These are phyloP conservation scores for Bombus vancouverensis DNA, from an alignment of 1,140 invertebrate genomes.

Conservation along the genomic window DNA sequence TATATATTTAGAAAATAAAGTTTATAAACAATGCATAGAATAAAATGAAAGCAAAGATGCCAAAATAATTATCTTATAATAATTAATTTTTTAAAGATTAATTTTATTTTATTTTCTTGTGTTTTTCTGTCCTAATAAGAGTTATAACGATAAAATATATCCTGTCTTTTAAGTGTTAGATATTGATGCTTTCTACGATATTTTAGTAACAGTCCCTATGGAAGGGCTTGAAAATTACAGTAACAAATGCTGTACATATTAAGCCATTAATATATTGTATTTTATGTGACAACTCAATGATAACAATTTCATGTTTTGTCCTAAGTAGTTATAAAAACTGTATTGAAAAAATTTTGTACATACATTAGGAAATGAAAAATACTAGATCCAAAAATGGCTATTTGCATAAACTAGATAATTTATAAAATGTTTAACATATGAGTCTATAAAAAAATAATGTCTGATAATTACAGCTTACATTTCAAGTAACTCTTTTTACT, in stretches of 20 bases:
- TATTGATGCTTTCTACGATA: slow-evolving; percentile 52
- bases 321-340: not conserved
- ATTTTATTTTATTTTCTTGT: not conserved
- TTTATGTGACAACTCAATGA: slow-evolving; percentile 10
- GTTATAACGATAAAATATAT: not conserved
- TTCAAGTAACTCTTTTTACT: not conserved
- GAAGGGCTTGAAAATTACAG: slow-evolving; percentile 25
- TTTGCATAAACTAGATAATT: not conserved
- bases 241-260: slow-evolving; percentile 50
- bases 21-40: slow-evolving; percentile 17
- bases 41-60: slow-evolving; percentile 31
- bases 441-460: not conserved
- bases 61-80: slow-evolving; percentile 25
- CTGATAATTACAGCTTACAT: not conserved
- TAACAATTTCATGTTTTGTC: slow-evolving; percentile 45
- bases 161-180: not conserved
- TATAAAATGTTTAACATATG: not conserved
- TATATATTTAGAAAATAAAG: slow-evolving; percentile 23
- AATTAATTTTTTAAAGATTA: not conserved
- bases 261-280: slow-evolving; percentile 31
- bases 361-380: not conserved
- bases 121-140: not conserved
- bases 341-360: not conserved
- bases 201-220: slow-evolving; percentile 24
- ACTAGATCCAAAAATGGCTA: not conserved